Evolutionary conservation across 2,888 invertebrate species (phyloP), one percentile per base, ranked within the genome.

Genomic region (Agonum fuliginosum): DNA sequence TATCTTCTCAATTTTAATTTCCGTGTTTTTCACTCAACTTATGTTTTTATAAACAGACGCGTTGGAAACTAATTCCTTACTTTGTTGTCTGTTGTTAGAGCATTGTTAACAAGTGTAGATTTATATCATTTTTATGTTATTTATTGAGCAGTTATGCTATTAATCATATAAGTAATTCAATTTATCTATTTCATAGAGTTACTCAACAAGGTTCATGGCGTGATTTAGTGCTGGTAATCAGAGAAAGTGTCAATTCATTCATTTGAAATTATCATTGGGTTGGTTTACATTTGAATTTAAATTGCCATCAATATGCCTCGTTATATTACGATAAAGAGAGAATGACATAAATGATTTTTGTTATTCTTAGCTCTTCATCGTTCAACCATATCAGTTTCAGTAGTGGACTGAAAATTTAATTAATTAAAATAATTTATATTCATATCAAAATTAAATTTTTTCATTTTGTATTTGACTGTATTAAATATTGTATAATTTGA

Each of bases 111-210:
- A 10, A 54, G 24, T 67, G 41, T 67, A 41, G 41, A 67, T 67
- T 41, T 67, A 67, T 67, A 22, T 67, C 37, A 12, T n/a, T 20
- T 20, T 19, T 19, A 17, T 10, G n/a, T 41, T 12, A 67, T 62
- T 62, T 62, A 62, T 62, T 34, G 37, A 3, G n/a, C 17, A 30
- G 62, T 6, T 67, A 67, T 6, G 22, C 41, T 22, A 67, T 67
- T 67, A 41, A 67, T 67, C 67, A 67, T 41, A 41, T 41, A 41
- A 67, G 12, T 67, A 67, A 37, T 67, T 67, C 62, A 62, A 62
- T 62, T 62, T 62, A 62, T 62, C 62, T 62, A 37, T 62, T 34
- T 62, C 62, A 62, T 62, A 62, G n/a, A n/a, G 48, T 48, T 24
- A 22, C 22, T 12, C 24, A 22, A 24, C 54, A 54, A 54, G 54